phyloP scores from a whole-genome alignment of 2,888 invertebrate species.

The Osedax fenrisi region DNA sequence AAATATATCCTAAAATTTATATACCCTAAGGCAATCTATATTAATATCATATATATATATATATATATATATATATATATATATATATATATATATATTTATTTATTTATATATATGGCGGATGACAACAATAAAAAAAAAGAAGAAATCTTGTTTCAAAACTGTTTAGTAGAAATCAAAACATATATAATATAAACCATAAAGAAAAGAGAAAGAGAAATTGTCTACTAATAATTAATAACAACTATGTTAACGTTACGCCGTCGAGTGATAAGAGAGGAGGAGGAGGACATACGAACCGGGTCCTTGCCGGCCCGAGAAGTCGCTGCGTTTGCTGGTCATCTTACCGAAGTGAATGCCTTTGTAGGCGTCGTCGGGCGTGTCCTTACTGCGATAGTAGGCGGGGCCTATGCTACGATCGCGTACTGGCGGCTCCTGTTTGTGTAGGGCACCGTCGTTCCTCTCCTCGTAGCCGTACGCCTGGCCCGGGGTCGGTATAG shows the following conservation, averaged over 20 bases:
- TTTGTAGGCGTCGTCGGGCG: slow-evolving; percentile 37
- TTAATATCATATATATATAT: background rate
- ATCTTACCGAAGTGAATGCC: slow-evolving; percentile 48
- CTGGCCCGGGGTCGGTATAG: slow-evolving; percentile 49
- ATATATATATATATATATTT: background rate
- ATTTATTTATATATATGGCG: background rate
- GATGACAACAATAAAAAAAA: background rate
- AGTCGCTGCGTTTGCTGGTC: slow-evolving; percentile 42
- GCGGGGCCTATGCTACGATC: slow-evolving; percentile 49
- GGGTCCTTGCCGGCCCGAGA: slow-evolving; percentile 43
- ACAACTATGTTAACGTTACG: too few relatives aligned
- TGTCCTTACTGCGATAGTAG: slow-evolving; percentile 39
- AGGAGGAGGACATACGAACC: background rate
- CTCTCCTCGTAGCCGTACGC: slow-evolving; percentile 51
- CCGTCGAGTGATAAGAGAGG: too few relatives aligned
- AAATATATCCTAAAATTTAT: too few relatives aligned
- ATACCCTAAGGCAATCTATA: background rate
- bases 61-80: background rate
- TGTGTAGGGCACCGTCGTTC: slow-evolving; percentile 48
- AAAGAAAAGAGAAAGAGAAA: too few relatives aligned
- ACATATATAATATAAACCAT: too few relatives aligned
- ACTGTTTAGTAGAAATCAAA: too few relatives aligned
- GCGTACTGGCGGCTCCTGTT: slow-evolving; percentile 46
- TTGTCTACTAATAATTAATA: too few relatives aligned
- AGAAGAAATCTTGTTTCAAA: too few relatives aligned